Conservation (phyloP, 2,797 vertebrate species). For the Columba guinea region DNA sequence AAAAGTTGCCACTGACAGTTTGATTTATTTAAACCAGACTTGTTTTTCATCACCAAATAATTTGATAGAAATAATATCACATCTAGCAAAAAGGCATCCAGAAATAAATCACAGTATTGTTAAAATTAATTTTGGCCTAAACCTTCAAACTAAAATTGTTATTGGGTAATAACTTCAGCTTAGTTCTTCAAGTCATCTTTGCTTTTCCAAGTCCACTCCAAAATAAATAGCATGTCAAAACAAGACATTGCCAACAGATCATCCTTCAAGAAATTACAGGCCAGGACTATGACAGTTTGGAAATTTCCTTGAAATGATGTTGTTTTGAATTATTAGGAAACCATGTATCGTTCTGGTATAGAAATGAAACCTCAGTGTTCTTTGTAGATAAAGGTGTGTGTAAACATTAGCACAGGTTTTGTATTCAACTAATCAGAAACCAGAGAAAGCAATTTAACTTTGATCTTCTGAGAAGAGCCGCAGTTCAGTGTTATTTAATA, state of each 20-base stretch:
- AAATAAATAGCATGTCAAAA: not conserved
- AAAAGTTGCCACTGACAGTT: not conserved
- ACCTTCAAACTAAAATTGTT: not conserved
- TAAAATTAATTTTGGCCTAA: not conserved
- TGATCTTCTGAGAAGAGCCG: not conserved
- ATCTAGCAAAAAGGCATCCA: not conserved
- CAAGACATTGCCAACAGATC: not conserved
- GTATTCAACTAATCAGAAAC: not conserved
- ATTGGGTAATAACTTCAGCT: not conserved
- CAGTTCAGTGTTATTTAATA: not conserved
- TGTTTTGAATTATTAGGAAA: not conserved
- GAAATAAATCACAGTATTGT: not conserved
- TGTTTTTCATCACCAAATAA: not conserved
- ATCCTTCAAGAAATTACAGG: not conserved
- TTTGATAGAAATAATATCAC: not conserved
- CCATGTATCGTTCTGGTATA: not conserved
- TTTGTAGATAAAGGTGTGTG: not conserved
- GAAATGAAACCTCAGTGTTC: not conserved
- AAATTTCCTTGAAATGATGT: not conserved
- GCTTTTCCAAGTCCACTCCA: not conserved
- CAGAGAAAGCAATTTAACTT: not conserved
- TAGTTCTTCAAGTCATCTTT: not conserved
- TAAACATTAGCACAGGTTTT: not conserved
- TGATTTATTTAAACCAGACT: not conserved
- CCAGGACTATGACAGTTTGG: not conserved